Conservation (phyloP, 2,797 vertebrate genomes). For the Heliangelus exortis region DNA sequence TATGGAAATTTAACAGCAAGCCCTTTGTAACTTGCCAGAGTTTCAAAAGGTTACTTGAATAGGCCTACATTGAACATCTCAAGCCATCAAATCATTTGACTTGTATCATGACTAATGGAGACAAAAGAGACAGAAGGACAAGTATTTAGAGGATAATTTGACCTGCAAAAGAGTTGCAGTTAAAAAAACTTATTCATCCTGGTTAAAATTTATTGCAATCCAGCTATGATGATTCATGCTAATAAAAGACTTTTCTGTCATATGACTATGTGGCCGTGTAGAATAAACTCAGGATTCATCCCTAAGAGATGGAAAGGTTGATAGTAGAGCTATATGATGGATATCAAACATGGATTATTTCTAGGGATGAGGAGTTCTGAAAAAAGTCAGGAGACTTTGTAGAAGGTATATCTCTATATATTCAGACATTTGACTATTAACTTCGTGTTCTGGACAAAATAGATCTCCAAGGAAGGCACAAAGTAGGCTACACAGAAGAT, state of each 20-base stretch:
- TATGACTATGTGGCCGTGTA: background rate
- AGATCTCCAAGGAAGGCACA: background rate
- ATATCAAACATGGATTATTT: background rate
- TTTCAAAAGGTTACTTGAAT: background rate
- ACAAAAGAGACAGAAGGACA: background rate
- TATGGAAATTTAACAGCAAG: background rate
- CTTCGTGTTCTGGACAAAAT: background rate
- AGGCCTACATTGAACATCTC: background rate
- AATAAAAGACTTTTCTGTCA: background rate
- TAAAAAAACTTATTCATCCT: background rate
- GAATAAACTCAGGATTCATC: background rate
- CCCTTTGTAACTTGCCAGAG: background rate
- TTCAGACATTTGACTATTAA: background rate
- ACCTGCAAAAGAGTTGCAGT: background rate
- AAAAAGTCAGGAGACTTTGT: background rate
- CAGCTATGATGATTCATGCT: background rate
- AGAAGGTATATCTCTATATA: background rate
- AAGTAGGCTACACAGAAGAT: background rate
- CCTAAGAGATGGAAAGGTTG: background rate
- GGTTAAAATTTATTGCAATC: background rate
- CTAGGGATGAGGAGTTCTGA: background rate
- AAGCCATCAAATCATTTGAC: background rate
- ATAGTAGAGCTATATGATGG: background rate
- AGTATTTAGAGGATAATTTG: background rate
- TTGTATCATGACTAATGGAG: background rate